Percentiles rank a stretch among this genome's conserved stretches.
Conservation (phyloP, 2,113 vertebrate species). For the Macquaria ambigua region DNA sequence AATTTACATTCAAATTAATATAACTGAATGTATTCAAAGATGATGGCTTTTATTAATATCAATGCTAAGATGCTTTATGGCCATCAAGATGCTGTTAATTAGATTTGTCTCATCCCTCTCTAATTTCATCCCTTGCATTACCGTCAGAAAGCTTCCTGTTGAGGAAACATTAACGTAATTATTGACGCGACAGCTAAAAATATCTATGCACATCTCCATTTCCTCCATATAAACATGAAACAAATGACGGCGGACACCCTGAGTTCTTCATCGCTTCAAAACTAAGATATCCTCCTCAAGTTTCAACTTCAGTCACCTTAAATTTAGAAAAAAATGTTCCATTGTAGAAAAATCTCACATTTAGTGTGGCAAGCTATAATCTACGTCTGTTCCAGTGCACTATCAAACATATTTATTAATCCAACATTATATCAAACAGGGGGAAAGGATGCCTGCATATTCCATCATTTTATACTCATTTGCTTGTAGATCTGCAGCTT, state of each 20-base stretch:
- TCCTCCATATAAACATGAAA: neutral
- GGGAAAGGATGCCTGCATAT: neutral
- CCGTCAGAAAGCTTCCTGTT: neutral
- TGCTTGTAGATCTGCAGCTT: neutral
- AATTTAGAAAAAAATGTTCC: too few species aligned
- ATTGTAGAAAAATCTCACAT: neutral
- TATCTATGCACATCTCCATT: constrained; percentile 9
- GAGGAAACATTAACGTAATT: neutral
- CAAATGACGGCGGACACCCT: neutral
- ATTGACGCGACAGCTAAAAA: constrained; percentile 26
- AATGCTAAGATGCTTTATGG: constrained; percentile 20
- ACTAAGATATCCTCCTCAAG: neutral
- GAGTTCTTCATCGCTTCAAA: neutral
- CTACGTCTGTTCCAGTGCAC: neutral
- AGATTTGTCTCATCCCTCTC: neutral
- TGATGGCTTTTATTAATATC: neutral
- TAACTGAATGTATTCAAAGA: constrained; percentile 5
- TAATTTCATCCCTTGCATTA: constrained; percentile 23
- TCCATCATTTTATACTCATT: neutral
- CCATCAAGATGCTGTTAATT: constrained; percentile 38
- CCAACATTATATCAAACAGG: neutral
- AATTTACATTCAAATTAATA: neutral
- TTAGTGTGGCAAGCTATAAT: neutral
- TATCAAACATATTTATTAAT: neutral
- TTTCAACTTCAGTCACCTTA: neutral